Percentiles rank a stretch among this genome's conserved stretches.
Evolutionary conservation across 2,113 vertebrate species (phyloP).

Genomic region (Cynocephalus volans): DNA sequence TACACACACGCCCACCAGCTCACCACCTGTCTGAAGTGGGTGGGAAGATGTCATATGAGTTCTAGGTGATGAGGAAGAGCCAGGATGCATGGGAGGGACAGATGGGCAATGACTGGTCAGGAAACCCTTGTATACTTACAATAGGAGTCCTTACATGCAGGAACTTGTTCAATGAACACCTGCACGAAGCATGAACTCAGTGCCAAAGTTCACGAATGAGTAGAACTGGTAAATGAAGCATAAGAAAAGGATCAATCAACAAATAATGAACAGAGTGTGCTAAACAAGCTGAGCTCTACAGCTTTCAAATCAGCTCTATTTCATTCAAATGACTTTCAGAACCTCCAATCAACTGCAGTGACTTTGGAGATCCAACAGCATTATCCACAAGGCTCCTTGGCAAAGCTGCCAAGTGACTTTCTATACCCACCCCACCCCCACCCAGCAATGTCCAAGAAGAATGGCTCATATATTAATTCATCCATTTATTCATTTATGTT

Average conservation of each 20-base stretch:
- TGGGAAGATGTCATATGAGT: not conserved
- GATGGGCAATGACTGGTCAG: not conserved
- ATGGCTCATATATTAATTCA: not conserved
- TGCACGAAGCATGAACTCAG: not conserved
- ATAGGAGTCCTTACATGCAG: not conserved
- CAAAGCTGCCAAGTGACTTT: not conserved
- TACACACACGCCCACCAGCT: not conserved
- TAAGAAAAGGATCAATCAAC: not conserved
- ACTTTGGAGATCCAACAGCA: not conserved
- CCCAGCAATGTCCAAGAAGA: not conserved
- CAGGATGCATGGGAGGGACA: not conserved
- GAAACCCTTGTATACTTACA: not conserved
- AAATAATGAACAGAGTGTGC: not conserved
- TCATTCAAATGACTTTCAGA: slow-evolving; percentile 41
- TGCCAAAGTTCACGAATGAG: slow-evolving; percentile 1
- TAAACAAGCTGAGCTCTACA: not conserved
- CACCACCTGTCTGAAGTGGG: not conserved
- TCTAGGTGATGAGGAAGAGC: not conserved
- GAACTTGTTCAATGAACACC: not conserved
- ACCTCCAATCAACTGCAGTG: not conserved
- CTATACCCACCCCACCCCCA: rapidly evolving
- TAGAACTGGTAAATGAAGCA: not conserved
- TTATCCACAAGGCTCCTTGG: not conserved
- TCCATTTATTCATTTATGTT: not conserved
- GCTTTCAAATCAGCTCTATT: not conserved